Evolutionary conservation across 2,797 vertebrate species (phyloP).

Genomic region (Chromis chromis): DNA sequence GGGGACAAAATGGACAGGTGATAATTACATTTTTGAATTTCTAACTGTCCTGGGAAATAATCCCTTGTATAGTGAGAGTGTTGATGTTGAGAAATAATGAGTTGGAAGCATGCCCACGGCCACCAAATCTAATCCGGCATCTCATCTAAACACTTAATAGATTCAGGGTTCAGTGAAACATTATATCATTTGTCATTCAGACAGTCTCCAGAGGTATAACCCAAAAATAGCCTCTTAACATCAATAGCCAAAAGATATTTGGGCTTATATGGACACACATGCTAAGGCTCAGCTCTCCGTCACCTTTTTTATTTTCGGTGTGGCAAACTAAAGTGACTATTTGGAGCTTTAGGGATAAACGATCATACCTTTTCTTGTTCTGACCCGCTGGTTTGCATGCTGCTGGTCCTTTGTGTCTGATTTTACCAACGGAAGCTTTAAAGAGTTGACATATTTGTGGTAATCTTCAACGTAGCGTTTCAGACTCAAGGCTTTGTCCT

Average conservation of each 20-base stretch:
- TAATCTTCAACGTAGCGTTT: slow-evolving; percentile 83
- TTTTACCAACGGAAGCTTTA: slow-evolving; percentile 51
- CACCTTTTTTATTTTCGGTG: slow-evolving; percentile 9
- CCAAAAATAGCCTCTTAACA: slow-evolving; percentile 61
- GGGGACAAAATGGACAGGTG: slow-evolving; percentile 68
- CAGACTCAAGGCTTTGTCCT: slow-evolving; percentile 86
- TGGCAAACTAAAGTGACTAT: neutral
- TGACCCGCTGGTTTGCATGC: accelerated
- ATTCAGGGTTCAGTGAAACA: slow-evolving; percentile 72
- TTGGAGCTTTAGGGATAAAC: neutral
- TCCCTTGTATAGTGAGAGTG: slow-evolving; percentile 52
- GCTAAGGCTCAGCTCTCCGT: slow-evolving; percentile 5
- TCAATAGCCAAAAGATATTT: slow-evolving; percentile 29
- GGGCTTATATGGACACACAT: slow-evolving; percentile 1
- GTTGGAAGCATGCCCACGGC: slow-evolving; percentile 75
- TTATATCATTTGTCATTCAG: slow-evolving; percentile 70
- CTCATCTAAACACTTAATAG: slow-evolving; percentile 78
- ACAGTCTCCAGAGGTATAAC: slow-evolving; percentile 62
- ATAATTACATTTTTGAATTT: slow-evolving; percentile 80
- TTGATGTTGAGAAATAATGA: slow-evolving; percentile 78
- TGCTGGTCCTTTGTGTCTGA: slow-evolving; percentile 23
- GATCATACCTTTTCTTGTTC: slow-evolving; percentile 44
- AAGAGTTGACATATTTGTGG: slow-evolving; percentile 59
- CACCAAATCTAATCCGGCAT: slow-evolving; percentile 76
- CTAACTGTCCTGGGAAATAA: slow-evolving; percentile 73